These are phyloP conservation scores for Micropoecilia bifurca DNA, from an alignment of 2,797 vertebrate genomes.

Conservation along the genomic window DNA sequence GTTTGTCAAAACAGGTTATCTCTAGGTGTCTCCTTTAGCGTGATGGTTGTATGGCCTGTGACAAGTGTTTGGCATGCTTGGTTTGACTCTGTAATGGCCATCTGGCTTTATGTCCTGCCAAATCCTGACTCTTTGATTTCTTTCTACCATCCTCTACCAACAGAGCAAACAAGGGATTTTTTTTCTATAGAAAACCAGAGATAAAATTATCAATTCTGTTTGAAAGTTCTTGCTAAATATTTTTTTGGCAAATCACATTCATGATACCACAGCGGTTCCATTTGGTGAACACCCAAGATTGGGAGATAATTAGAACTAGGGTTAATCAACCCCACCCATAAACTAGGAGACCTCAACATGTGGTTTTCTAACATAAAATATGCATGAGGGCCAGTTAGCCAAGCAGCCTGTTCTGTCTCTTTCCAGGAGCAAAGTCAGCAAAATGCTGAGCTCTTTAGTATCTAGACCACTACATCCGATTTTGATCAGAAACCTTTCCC, in stretches of 20 bases:
- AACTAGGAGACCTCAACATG: constrained; percentile 37
- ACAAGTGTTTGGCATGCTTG: constrained; percentile 28
- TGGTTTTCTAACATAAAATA: constrained; percentile 53
- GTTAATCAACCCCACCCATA: constrained; percentile 44
- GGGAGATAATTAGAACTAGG: constrained; percentile 29
- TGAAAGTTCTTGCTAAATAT: not conserved
- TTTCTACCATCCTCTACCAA: not conserved
- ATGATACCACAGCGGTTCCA: not conserved
- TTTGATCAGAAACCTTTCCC: not conserved
- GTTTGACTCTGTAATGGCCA: constrained; percentile 40
- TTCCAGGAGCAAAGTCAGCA: constrained; percentile 1
- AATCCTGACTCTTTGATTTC: constrained; percentile 24
- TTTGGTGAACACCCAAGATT: constrained; percentile 21
- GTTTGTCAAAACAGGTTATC: constrained; percentile 16
- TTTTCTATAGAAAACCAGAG: not conserved
- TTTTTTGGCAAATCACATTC: constrained; percentile 1
- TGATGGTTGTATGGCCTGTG: constrained; percentile 8
- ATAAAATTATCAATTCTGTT: not conserved
- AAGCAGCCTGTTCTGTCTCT: not conserved
- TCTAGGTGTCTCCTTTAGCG: constrained; percentile 25
- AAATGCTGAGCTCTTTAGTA: not conserved
- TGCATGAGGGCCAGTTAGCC: constrained; percentile 6
- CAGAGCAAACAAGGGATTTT: not conserved
- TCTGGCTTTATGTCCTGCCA: constrained; percentile 54
- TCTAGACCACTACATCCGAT: not conserved